Evolutionary conservation across 2,797 vertebrate species (phyloP), one percentile per base, ranked within the genome.

Genomic region (Characodon lateralis): DNA sequence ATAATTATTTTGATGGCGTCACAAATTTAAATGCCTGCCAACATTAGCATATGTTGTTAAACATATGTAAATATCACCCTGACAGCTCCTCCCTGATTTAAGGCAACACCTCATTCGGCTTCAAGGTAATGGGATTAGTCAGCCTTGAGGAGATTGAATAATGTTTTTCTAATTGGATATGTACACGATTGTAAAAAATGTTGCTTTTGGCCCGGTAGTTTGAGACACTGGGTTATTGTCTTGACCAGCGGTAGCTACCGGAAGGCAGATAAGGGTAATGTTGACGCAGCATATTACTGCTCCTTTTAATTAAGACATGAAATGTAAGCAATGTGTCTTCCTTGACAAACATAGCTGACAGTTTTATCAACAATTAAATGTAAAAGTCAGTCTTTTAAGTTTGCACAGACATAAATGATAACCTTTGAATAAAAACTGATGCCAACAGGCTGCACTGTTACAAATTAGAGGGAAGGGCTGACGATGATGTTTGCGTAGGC

Each of bases 41-140:
- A n/a, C 66, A n/a, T 46, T 46, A 7, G 12, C n/a, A 66, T 24
- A 41, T n/a, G 9, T 43, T 24, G 46, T 66, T 41, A 66, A 12
- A 43, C 39, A 24, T 24, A 46, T 46, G 24, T 6, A 35, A 41
- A 24, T 66, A 18, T 66, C 63, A 66, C 20, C 18, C 20, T 22
- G 61, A 35, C 61, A 24, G 20, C 65, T 24, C 39, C 39, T 68
- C 7, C 14, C 66, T 69, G 12, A 69, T 46, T 69, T 16, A 69
- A 43, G 65, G 65, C 39, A 43, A 68, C 65, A 3, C 39, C 9
- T n/a, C 22, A 74, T n/a, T 79, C 58, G 74, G 56, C 61, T 76
- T 83, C 26, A 63, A 77, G 39, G 46, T 83, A 80, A 86, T 85
- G 48, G 79, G 70, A 86, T 85, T 75, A 86, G 28, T 68, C 63